Evolutionary conservation across 2,888 invertebrate species (phyloP).

Genomic region (Balanococcus diminutus): DNA sequence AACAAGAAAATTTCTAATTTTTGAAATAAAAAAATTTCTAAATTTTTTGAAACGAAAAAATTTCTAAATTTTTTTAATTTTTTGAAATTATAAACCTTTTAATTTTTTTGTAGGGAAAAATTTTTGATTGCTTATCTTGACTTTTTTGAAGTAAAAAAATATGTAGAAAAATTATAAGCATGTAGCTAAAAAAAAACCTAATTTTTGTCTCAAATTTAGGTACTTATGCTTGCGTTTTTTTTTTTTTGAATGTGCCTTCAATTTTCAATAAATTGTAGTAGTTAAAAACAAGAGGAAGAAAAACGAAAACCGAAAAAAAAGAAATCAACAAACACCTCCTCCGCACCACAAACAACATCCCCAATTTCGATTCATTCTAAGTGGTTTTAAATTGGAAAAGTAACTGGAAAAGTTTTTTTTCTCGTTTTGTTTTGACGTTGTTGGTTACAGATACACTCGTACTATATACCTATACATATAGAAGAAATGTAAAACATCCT

Average conservation of each 20-base stretch:
- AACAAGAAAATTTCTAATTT: too few species aligned
- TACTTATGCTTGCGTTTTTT: not conserved
- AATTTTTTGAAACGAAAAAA: too few species aligned
- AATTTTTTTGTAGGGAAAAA: too few species aligned
- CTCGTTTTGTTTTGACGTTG: not conserved
- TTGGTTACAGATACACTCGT: not conserved
- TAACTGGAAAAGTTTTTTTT: not conserved
- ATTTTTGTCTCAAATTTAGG: not conserved
- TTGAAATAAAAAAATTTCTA: too few species aligned
- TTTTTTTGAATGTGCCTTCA: too few species aligned
- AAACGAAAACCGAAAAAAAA: not conserved
- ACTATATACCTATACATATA: too few species aligned
- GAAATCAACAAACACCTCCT: not conserved
- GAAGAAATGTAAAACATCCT: too few species aligned
- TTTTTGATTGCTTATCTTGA: too few species aligned
- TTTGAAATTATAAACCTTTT: too few species aligned
- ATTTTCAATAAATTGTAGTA: not conserved
- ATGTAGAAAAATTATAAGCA: too few species aligned
- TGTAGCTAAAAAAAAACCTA: not conserved
- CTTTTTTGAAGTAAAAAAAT: too few species aligned
- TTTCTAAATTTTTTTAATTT: too few species aligned
- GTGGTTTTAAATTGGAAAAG: slow-evolving; percentile 37
- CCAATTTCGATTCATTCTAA: slow-evolving; percentile 19
- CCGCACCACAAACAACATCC: not conserved
- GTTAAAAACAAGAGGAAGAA: not conserved